Percentiles rank a stretch among this genome's conserved stretches.
Evolutionary conservation across 2,888 invertebrate genomes (phyloP).

Genomic region (Eumacrocentrus americanus): DNA sequence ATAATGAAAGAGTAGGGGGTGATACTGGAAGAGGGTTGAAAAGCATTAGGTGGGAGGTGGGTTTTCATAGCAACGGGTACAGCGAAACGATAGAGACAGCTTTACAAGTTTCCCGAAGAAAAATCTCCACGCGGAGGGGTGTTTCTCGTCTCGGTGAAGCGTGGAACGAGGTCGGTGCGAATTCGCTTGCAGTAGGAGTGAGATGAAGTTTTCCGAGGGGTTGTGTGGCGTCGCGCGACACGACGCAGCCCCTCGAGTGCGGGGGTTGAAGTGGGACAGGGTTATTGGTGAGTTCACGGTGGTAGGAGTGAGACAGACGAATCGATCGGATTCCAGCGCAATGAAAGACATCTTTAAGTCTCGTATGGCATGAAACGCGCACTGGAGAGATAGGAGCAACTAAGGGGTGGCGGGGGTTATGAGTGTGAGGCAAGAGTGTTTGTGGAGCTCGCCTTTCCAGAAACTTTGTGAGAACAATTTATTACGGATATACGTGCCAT

Average conservation of each 20-base stretch:
- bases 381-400: neutral
- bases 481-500: slow-evolving; percentile 42
- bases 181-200: neutral
- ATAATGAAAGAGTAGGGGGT: neutral
- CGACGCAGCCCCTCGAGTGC: slow-evolving; percentile 2
- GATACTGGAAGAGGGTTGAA: neutral
- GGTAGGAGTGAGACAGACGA: slow-evolving; percentile 36
- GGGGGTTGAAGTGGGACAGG: neutral
- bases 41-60: neutral
- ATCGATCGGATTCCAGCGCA: slow-evolving; percentile 46
- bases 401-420: slow-evolving; percentile 14
- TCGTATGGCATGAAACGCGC: slow-evolving; percentile 32
- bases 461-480: slow-evolving; percentile 41
- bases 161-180: slow-evolving; percentile 32
- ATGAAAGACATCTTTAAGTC: slow-evolving; percentile 48
- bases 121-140: slow-evolving; percentile 23
- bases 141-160: slow-evolving; percentile 20
- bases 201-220: slow-evolving; percentile 12
- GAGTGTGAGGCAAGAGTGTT: slow-evolving; percentile 42
- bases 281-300: slow-evolving; percentile 16
- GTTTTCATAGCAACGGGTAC: slow-evolving; percentile 30
- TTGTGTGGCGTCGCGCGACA: slow-evolving; percentile 13
- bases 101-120: slow-evolving; percentile 35
- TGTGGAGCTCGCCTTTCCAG: slow-evolving; percentile 49
- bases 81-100: slow-evolving; percentile 30